phyloP scores from a whole-genome alignment of 2,888 invertebrate genomes.

The Chouioia cunea region DNA sequence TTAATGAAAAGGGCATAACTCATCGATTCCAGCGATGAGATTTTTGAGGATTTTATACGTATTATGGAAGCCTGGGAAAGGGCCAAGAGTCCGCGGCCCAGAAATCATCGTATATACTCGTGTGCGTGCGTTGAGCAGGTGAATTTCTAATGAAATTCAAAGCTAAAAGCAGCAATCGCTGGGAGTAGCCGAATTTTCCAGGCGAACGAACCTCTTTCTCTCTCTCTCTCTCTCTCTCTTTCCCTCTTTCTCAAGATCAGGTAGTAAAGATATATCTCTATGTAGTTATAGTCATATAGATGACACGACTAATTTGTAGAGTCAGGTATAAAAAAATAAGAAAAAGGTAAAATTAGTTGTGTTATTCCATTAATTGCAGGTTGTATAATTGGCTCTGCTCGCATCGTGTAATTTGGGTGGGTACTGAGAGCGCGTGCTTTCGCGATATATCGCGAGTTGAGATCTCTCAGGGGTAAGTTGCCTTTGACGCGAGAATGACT shows the following conservation, averaged over 20 bases:
- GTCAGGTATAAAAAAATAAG: conserved; percentile 46
- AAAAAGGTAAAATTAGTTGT: no score
- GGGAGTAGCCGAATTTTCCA: conserved; percentile 63
- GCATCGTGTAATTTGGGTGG: conserved; percentile 31
- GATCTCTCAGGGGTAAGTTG: conserved; percentile 51
- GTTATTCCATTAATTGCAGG: no score
- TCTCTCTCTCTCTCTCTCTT: no score
- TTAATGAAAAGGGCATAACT: conserved; percentile 34
- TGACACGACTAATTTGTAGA: conserved; percentile 60
- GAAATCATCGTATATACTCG: conserved; percentile 31
- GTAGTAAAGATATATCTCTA: conserved; percentile 9
- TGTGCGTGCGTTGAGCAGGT: conserved; percentile 36
- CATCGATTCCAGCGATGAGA: conserved; percentile 37
- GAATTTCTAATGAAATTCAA: conserved; percentile 34
- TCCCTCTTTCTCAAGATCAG: no score
- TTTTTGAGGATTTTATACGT: conserved; percentile 22
- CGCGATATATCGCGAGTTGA: conserved; percentile 45
- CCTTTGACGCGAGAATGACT: conserved; percentile 67
- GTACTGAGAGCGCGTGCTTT: background rate
- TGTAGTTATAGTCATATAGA: no score
- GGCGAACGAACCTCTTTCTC: conserved; percentile 52
- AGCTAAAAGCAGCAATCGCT: conserved; percentile 60
- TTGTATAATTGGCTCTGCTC: background rate
- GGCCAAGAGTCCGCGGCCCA: conserved; percentile 31
- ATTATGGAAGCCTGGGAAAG: conserved; percentile 48